These are phyloP conservation scores for Romanomermis culicivorax DNA, from an alignment of 2,888 invertebrate species.

Conservation along the genomic window DNA sequence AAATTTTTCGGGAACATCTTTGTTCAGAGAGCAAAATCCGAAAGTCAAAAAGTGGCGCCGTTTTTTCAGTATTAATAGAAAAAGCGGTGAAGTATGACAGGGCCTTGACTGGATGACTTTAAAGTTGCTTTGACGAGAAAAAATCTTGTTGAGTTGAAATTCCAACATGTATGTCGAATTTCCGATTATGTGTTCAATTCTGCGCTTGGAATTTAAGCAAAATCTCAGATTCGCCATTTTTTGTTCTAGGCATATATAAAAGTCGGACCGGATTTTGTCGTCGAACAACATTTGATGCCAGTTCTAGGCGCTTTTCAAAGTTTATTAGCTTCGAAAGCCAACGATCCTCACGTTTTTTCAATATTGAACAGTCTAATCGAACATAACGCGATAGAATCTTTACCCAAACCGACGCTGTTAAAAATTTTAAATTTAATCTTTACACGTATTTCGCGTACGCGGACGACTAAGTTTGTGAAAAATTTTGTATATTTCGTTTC, in stretches of 20 bases:
- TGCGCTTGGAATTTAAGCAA: no score
- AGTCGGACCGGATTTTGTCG: conserved; percentile 44
- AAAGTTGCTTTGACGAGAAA: no score
- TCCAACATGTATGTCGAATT: no score
- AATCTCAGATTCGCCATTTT: not conserved
- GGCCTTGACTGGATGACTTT: no score
- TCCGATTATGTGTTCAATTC: no score
- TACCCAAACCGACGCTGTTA: not conserved
- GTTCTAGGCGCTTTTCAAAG: conserved; percentile 88
- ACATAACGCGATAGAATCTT: conserved; percentile 53
- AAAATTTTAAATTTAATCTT: conserved; percentile 72
- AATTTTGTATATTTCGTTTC: conserved; percentile 56
- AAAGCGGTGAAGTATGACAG: no score
- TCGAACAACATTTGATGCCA: conserved; percentile 44
- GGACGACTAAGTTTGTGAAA: conserved; percentile 81
- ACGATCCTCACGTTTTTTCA: conserved; percentile 88
- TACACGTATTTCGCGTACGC: conserved; percentile 68
- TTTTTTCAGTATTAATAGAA: no score
- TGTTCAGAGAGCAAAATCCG: no score
- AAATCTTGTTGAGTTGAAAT: no score
- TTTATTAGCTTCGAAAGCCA: conserved; percentile 72
- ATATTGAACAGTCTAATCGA: conserved; percentile 63
- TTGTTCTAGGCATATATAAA: not conserved
- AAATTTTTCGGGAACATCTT: no score
- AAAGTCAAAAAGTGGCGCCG: no score